Percentiles rank a stretch among this genome's conserved stretches.
These are phyloP conservation scores for Sarcophaga peregrina DNA, from an alignment of 1,140 invertebrate species.

Conservation along the genomic window DNA sequence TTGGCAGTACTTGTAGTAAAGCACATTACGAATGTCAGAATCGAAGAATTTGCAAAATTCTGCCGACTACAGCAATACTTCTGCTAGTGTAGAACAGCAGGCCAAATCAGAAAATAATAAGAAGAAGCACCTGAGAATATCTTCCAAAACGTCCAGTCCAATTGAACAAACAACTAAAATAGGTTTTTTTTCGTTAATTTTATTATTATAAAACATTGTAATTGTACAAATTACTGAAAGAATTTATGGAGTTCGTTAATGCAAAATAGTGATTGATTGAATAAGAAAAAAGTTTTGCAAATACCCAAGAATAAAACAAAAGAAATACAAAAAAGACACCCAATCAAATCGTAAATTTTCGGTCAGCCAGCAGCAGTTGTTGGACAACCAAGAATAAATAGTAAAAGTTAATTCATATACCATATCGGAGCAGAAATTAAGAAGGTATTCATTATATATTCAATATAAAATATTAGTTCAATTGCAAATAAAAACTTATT, in stretches of 20 bases:
- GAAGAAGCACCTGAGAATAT: conserved; percentile 21
- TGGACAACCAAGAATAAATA: conserved; percentile 5
- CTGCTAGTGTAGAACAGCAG: conserved; percentile 10
- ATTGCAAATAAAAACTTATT: no score
- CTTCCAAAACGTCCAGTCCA: not conserved
- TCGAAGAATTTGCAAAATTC: conserved; percentile 8
- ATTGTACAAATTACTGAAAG: not conserved
- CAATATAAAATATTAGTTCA: no score
- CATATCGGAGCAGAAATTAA: not conserved
- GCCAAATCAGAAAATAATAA: not conserved
- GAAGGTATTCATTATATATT: not conserved
- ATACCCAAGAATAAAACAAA: not conserved
- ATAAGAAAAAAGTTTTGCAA: not conserved
- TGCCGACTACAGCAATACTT: not conserved
- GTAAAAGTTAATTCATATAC: not conserved
- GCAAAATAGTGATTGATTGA: not conserved
- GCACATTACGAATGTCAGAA: conserved; percentile 24
- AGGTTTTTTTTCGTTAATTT: not conserved
- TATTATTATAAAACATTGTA: not conserved
- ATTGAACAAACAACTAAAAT: conserved; percentile 4
- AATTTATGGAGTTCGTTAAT: not conserved
- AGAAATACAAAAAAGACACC: conserved; percentile 15
- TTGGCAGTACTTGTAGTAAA: not conserved
- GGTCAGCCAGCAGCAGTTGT: not conserved
- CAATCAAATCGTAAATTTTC: not conserved